Evolutionary conservation across 1,140 invertebrate genomes (phyloP).

Genomic region (Lasioglossum albipes): DNA sequence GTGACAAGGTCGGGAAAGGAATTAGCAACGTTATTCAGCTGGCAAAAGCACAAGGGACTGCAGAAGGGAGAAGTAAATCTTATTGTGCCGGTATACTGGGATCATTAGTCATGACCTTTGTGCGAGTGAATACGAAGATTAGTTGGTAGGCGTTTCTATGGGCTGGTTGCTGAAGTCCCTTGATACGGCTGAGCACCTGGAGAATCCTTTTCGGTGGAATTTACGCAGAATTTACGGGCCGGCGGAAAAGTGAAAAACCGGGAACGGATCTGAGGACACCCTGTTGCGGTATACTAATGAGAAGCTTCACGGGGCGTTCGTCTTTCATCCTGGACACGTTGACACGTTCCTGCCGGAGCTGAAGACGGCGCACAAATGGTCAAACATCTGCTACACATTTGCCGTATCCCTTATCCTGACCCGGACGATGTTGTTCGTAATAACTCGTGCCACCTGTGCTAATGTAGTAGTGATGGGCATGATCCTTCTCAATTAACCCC

Average conservation of each 20-base stretch:
- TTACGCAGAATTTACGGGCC: conserved; percentile 46
- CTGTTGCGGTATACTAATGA: conserved; percentile 69
- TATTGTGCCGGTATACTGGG: conserved; percentile 57
- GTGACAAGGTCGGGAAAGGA: conserved; percentile 3
- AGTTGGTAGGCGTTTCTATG: conserved; percentile 64
- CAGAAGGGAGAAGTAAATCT: conserved; percentile 43
- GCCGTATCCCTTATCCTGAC: conserved; percentile 13
- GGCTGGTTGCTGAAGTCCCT: conserved; percentile 49
- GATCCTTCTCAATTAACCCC: no score
- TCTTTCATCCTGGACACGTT: conserved; percentile 62
- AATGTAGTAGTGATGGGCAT: no score
- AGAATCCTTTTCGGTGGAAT: conserved; percentile 49
- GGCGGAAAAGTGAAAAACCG: conserved; percentile 49
- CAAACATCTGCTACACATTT: conserved; percentile 52
- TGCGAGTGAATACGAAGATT: conserved; percentile 64
- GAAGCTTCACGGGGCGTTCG: conserved; percentile 64
- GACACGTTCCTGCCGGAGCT: conserved; percentile 54
- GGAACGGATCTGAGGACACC: conserved; percentile 45
- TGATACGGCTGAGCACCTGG: conserved; percentile 63
- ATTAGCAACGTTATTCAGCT: conserved; percentile 56
- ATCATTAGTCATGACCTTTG: conserved; percentile 74
- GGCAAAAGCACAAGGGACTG: conserved; percentile 7
- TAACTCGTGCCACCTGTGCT: neutral
- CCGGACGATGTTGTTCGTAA: conserved; percentile 9
- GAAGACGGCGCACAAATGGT: conserved; percentile 49